Evolutionary conservation across 2,888 invertebrate species (phyloP).

Genomic region (Bursaphelenchus okinawaensis): DNA sequence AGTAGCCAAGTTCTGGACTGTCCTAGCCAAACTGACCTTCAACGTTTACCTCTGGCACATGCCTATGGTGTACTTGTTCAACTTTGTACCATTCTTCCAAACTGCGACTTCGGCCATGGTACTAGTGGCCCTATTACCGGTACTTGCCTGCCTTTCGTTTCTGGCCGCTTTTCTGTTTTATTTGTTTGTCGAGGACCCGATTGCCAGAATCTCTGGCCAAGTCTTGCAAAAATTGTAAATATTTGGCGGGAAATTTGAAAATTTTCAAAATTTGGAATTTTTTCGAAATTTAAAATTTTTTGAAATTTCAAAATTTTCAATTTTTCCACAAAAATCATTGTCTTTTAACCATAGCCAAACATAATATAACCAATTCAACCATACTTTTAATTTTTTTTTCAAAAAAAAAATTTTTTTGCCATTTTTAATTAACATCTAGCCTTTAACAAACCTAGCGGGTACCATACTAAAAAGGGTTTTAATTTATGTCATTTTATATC

Average conservation of each 20-base stretch:
- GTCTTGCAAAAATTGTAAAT: background rate
- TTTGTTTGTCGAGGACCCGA: slow-evolving; percentile 47
- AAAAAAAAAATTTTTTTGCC: too few species aligned
- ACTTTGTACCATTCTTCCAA: slow-evolving; percentile 40
- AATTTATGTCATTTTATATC: too few species aligned
- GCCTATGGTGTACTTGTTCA: slow-evolving; percentile 54
- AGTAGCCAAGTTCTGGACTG: slow-evolving; percentile 34
- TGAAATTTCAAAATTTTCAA: background rate
- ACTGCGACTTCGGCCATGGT: slow-evolving; percentile 39
- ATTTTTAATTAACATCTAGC: too few species aligned
- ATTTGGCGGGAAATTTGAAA: too few species aligned
- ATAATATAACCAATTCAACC: too few species aligned
- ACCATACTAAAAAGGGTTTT: too few species aligned
- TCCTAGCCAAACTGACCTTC: slow-evolving; percentile 49
- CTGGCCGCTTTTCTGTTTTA: slow-evolving; percentile 45
- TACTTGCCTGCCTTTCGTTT: slow-evolving; percentile 42
- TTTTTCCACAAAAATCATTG: background rate
- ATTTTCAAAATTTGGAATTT: background rate
- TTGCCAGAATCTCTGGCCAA: slow-evolving; percentile 19
- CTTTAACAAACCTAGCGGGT: too few species aligned
- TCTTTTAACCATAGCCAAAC: too few species aligned
- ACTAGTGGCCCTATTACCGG: slow-evolving; percentile 42
- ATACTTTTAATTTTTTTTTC: too few species aligned
- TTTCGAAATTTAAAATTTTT: background rate
- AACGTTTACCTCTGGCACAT: slow-evolving; percentile 52